Percentiles rank a stretch among this genome's conserved stretches.
Evolutionary conservation across 23 tunicate species (phyloP).

Genomic region (Styela plicata): DNA sequence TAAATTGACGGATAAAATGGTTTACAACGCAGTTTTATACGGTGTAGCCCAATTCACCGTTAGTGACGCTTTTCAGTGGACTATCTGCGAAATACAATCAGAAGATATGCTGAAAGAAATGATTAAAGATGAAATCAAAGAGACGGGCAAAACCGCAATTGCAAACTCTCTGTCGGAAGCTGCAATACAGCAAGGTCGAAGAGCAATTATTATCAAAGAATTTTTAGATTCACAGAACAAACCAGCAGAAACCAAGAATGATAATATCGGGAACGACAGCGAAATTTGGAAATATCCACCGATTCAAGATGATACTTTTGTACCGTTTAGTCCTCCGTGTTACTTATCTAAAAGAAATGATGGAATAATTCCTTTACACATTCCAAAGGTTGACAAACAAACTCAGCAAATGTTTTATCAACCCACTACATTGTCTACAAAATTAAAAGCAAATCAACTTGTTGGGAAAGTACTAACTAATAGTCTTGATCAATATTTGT

Average conservation of each 20-base stretch:
- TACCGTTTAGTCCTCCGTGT: neutral
- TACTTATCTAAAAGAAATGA: neutral
- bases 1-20: constrained; percentile 35
- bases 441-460: constrained; percentile 18
- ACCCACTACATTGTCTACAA: constrained; percentile 7
- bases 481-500: neutral
- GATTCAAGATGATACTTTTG: neutral
- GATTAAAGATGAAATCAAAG: constrained; percentile 22
- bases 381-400: constrained; percentile 14
- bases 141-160: constrained; percentile 10
- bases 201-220: constrained; percentile 41
- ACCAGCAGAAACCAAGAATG: neutral
- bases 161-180: constrained; percentile 23
- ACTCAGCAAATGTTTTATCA: neutral
- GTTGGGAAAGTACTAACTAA: neutral
- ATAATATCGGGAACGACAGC: neutral
- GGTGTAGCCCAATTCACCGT: constrained; percentile 49
- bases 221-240: constrained; percentile 31
- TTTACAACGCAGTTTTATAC: constrained; percentile 6
- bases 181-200: constrained; percentile 37
- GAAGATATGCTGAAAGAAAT: constrained; percentile 28
- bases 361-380: constrained; percentile 4
- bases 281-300: constrained; percentile 3
- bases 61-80: constrained; percentile 25
- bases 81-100: constrained; percentile 44